A percentile compares a stretch with the other conserved stretches of the same genome.
phyloP scores from a whole-genome alignment of 2,797 vertebrate species.

The Chelonia mydas region DNA sequence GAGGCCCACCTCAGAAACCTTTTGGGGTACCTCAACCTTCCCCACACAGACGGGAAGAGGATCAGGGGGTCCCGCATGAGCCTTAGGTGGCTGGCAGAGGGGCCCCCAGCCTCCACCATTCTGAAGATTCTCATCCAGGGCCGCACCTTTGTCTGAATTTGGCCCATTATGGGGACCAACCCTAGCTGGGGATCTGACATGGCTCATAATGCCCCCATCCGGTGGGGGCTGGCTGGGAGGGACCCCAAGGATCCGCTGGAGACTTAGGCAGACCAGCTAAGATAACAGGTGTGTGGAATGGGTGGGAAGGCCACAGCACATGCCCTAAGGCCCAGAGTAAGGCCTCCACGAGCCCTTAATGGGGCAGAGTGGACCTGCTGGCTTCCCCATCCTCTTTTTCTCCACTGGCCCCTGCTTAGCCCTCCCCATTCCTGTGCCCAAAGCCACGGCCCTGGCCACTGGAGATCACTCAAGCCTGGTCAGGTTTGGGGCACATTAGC shows the following conservation, averaged over 20 bases:
- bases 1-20: no score
- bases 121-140: background rate
- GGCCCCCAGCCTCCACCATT: background rate
- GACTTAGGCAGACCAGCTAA: background rate
- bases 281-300: background rate
- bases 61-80: background rate
- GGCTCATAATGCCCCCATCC: background rate
- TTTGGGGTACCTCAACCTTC: background rate
- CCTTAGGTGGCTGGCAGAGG: background rate
- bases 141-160: accelerated
- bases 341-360: no score
- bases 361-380: no score
- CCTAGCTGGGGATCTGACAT: background rate
- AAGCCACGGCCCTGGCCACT: background rate
- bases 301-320: background rate
- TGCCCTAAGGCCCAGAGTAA: no score
- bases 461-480: background rate
- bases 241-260: background rate
- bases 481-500: background rate
- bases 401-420: no score
- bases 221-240: background rate
- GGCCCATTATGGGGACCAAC: no score
- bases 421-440: background rate
- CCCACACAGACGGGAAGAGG: background rate
- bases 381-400: no score